phyloP scores from a whole-genome alignment of 2,888 invertebrate genomes.

The Drosophila koepferae region DNA sequence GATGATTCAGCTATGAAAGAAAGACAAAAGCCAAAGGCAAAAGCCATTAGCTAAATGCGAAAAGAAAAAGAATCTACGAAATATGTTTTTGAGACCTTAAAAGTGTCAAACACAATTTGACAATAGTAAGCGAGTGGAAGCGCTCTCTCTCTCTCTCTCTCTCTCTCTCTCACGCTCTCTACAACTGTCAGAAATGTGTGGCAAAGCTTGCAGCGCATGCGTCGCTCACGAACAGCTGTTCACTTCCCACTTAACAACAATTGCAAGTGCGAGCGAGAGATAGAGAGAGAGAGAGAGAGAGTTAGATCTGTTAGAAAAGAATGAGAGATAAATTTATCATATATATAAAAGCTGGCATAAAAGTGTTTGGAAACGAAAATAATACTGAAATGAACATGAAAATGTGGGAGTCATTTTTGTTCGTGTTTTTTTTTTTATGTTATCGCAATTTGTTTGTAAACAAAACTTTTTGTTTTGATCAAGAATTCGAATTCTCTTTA shows the following conservation, averaged over 20 bases:
- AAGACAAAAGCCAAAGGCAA: constrained; percentile 19
- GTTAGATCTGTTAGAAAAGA: background rate
- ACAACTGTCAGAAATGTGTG: constrained; percentile 44
- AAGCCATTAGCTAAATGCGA: background rate
- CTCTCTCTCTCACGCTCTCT: constrained; percentile 21
- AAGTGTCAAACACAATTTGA: constrained; percentile 49
- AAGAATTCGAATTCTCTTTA: background rate
- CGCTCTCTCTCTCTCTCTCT: constrained; percentile 1
- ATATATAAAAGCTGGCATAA: constrained; percentile 22
- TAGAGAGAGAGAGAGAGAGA: constrained; percentile 39
- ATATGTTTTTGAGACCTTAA: constrained; percentile 34
- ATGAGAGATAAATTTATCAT: constrained; percentile 18
- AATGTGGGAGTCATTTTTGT: constrained; percentile 15
- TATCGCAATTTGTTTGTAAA: constrained; percentile 60
- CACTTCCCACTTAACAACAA: constrained; percentile 57
- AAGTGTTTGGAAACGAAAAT: constrained; percentile 16
- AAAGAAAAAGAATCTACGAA: constrained; percentile 17
- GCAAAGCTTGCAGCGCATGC: constrained; percentile 54
- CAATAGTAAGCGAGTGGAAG: constrained; percentile 16
- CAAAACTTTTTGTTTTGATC: constrained; percentile 36
- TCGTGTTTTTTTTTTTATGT: constrained; percentile 2
- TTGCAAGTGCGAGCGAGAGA: constrained; percentile 55
- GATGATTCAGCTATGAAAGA: constrained; percentile 60
- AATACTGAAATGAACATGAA: constrained; percentile 13
- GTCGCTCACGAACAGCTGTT: constrained; percentile 54